Evolutionary conservation across 2,113 vertebrate genomes (phyloP).

Genomic region (Mystacornis crossleyi): DNA sequence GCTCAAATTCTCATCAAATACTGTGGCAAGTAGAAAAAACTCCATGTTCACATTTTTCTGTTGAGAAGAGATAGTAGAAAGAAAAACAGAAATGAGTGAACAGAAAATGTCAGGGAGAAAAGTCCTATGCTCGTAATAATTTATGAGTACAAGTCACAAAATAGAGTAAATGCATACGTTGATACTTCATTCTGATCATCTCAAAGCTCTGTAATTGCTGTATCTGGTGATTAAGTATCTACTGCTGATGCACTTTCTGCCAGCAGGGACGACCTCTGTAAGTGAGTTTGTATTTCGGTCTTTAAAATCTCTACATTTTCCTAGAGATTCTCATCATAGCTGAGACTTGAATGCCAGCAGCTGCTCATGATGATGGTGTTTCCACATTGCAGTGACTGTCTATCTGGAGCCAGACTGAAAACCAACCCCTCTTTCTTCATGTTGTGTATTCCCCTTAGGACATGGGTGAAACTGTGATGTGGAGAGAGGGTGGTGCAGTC

Average conservation of each 20-base stretch:
- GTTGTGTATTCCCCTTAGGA: not conserved
- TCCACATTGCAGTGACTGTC: not conserved
- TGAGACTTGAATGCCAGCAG: not conserved
- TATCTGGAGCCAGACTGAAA: not conserved
- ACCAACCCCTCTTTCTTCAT: not conserved
- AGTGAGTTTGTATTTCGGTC: not conserved
- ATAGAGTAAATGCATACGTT: not conserved
- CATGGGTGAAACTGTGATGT: not conserved
- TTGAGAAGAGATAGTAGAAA: conserved; percentile 27
- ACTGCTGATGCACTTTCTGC: not conserved
- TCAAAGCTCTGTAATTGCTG: not conserved
- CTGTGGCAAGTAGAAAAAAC: conserved; percentile 86
- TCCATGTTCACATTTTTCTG: conserved; percentile 87
- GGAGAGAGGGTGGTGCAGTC: not conserved
- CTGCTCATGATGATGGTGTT: not conserved
- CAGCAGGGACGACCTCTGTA: not conserved
- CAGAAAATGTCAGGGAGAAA: not conserved
- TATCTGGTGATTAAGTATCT: not conserved
- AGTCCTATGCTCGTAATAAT: not conserved
- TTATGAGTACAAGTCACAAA: not conserved
- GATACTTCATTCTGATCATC: not conserved
- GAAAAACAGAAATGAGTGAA: not conserved
- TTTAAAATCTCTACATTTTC: not conserved
- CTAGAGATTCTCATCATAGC: not conserved
- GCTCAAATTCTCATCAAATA: conserved; percentile 96